A percentile compares a stretch with the other conserved stretches of the same genome.
Evolutionary conservation across 2,797 vertebrate genomes (phyloP).

Genomic region (Ciconia nigra): DNA sequence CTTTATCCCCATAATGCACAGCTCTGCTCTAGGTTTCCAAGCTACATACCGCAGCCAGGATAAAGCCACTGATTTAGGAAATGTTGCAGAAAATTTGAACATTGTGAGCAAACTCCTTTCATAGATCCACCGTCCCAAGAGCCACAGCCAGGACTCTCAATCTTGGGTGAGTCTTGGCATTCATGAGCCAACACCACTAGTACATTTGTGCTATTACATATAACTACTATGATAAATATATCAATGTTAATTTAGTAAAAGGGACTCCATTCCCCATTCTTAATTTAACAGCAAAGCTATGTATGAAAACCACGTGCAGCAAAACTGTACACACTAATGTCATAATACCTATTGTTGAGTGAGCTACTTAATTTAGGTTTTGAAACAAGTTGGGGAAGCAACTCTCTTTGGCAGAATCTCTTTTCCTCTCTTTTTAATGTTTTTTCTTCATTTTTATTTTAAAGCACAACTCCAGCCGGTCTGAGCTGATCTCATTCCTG

Average conservation of each 20-base stretch:
- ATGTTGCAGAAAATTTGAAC: background rate
- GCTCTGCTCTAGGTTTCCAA: background rate
- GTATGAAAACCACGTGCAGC: background rate
- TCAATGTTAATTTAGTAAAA: background rate
- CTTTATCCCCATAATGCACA: background rate
- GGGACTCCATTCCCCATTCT: background rate
- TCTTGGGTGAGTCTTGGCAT: background rate
- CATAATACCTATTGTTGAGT: background rate
- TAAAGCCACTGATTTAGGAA: background rate
- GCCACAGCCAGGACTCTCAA: background rate
- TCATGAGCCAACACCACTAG: background rate
- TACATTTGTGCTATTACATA: background rate
- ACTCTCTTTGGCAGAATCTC: background rate
- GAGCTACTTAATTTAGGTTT: background rate
- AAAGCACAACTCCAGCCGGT: background rate
- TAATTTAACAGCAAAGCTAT: background rate
- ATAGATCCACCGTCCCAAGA: background rate
- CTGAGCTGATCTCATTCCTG: background rate
- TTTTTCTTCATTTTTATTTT: background rate
- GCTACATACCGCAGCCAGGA: background rate
- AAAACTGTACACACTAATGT: background rate
- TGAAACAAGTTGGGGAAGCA: background rate
- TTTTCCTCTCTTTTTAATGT: background rate
- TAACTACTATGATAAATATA: background rate
- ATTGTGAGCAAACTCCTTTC: background rate